A percentile compares a stretch with the other conserved stretches of the same genome.
phyloP scores from a whole-genome alignment of 2,113 vertebrate genomes.

The Limanda limanda region DNA sequence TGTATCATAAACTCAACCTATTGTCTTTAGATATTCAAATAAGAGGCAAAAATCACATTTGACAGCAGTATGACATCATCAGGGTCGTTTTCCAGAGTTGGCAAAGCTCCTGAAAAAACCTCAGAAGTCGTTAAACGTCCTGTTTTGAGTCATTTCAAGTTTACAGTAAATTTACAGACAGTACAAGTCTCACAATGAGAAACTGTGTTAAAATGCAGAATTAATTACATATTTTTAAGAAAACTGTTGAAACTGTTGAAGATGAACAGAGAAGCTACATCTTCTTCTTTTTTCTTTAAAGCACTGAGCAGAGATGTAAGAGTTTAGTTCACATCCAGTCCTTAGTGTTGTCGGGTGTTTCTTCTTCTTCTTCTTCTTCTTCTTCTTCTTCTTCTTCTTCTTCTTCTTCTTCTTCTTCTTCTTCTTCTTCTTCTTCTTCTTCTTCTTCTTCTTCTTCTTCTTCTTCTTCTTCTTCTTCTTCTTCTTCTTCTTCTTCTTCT shows the following conservation, averaged over 20 bases:
- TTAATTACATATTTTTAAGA: neutral
- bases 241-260: neutral
- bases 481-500: neutral
- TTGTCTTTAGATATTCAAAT: too few species aligned
- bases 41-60: too few species aligned
- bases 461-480: neutral
- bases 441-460: neutral
- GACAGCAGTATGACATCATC: too few species aligned
- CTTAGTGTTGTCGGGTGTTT: slow-evolving; percentile 37
- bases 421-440: too few species aligned
- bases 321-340: neutral
- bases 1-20: too few species aligned
- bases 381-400: slow-evolving; percentile 1
- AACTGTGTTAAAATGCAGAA: neutral
- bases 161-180: neutral
- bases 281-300: neutral
- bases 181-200: neutral
- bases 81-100: too few species aligned
- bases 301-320: too few species aligned
- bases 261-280: too few species aligned
- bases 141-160: too few species aligned
- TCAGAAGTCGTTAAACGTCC: too few species aligned
- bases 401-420: too few species aligned
- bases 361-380: neutral
- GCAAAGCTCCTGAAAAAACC: too few species aligned